These are phyloP conservation scores for Hyposoter dolosus DNA, from an alignment of 2,888 invertebrate genomes.

Conservation along the genomic window DNA sequence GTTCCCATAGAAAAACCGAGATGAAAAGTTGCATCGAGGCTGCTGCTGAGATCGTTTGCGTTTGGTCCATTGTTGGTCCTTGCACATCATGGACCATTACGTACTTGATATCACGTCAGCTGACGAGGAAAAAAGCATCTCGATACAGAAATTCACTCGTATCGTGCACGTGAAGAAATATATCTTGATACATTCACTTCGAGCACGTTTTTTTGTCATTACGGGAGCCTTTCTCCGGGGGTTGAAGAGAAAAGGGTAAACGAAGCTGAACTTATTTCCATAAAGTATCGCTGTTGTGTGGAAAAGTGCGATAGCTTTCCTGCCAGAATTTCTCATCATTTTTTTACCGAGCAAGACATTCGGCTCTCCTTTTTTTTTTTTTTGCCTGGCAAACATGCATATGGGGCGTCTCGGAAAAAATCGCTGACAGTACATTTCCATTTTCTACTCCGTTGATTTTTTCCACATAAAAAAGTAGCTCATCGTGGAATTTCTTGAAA, in stretches of 20 bases:
- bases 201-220: conserved; percentile 22
- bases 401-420: not conserved
- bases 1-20: conserved; percentile 13
- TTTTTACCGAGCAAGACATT: not conserved
- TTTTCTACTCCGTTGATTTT: not conserved
- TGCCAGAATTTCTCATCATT: not conserved
- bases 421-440: not conserved
- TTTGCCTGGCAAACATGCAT: not conserved
- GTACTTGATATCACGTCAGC: not conserved
- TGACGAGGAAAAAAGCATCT: not conserved
- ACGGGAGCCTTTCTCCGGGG: not conserved
- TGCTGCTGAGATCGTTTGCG: not conserved
- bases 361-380: not conserved
- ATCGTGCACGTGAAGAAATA: not conserved
- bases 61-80: conserved; percentile 1
- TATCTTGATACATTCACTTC: not conserved
- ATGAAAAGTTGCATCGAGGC: conserved; percentile 36
- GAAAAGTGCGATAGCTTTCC: not conserved
- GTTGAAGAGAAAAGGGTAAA: conserved; percentile 13
- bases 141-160: not conserved
- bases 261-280: conserved; percentile 41
- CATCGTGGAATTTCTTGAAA: not conserved
- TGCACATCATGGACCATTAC: conserved; percentile 5
- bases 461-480: not conserved
- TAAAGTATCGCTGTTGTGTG: conserved; percentile 20